Percentiles rank a stretch among this genome's conserved stretches.
Conservation (phyloP, 1,140 invertebrate species). For the Lysiphlebus fabarum region DNA sequence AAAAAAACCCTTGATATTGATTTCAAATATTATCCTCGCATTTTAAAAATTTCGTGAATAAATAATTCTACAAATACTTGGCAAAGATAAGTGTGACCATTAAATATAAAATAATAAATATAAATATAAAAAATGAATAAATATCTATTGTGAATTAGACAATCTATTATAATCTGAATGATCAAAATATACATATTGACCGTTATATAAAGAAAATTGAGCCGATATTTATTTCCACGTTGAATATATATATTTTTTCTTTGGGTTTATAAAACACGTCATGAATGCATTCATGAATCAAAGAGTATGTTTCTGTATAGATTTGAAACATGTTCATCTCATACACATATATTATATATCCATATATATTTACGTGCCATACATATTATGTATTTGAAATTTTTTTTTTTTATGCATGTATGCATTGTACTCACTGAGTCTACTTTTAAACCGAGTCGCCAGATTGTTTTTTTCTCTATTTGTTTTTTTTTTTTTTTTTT, state of each 20-base stretch:
- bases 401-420: slow-evolving; percentile 9
- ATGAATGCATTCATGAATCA: slow-evolving; percentile 24
- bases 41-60: too few species aligned
- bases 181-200: slow-evolving; percentile 10
- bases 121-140: background rate
- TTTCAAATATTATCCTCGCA: too few species aligned
- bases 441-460: slow-evolving; percentile 6
- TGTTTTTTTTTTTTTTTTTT: too few species aligned
- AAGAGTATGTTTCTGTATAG: slow-evolving; percentile 8
- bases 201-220: slow-evolving; percentile 15
- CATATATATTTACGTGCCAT: background rate
- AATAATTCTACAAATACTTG: slow-evolving; percentile 5
- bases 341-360: slow-evolving; percentile 2
- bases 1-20: slow-evolving; percentile 21
- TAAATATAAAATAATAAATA: too few species aligned
- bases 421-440: slow-evolving; percentile 20
- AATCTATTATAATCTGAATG: background rate
- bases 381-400: slow-evolving; percentile 20
- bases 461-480: background rate
- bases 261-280: slow-evolving; percentile 9
- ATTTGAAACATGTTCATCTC: background rate
- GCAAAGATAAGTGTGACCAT: background rate
- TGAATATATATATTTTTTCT: slow-evolving; percentile 6
- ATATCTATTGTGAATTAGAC: background rate
- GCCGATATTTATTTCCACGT: background rate